These are phyloP conservation scores for Agriopis marginaria DNA, from an alignment of 2,888 invertebrate species.

Conservation along the genomic window DNA sequence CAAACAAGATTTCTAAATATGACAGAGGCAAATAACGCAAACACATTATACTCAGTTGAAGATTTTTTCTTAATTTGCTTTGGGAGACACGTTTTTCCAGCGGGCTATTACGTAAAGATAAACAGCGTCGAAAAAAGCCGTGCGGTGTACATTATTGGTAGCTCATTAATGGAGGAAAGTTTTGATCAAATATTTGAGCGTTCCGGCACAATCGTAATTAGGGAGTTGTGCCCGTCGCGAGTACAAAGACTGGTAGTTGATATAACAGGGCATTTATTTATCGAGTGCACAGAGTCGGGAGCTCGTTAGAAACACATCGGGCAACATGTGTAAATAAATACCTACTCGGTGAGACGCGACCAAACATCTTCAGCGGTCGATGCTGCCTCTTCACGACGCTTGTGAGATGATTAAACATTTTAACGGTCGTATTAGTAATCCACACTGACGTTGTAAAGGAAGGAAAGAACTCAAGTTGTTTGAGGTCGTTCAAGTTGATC, in stretches of 20 bases:
- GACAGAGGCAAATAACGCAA: constrained; percentile 66
- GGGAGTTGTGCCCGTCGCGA: constrained; percentile 60
- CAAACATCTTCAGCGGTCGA: constrained; percentile 75
- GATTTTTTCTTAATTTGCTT: constrained; percentile 66
- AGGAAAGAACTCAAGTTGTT: constrained; percentile 40
- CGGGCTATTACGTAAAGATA: constrained; percentile 68
- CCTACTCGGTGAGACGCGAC: constrained; percentile 57
- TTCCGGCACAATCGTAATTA: constrained; percentile 78
- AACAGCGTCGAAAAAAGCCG: constrained; percentile 66
- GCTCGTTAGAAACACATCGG: constrained; percentile 81
- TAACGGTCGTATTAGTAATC: constrained; percentile 47
- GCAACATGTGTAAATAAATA: constrained; percentile 82
- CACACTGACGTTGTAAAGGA: constrained; percentile 39
- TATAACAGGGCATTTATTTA: constrained; percentile 75
- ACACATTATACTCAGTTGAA: constrained; percentile 65
- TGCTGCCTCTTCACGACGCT: constrained; percentile 46
- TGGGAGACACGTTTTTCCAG: constrained; percentile 62
- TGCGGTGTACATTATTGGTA: constrained; percentile 74
- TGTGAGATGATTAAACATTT: constrained; percentile 51
- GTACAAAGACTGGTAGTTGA: constrained; percentile 82
- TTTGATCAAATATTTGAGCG: constrained; percentile 81
- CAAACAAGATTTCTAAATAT: constrained; percentile 72
- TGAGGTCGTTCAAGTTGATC: constrained; percentile 22
- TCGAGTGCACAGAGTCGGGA: constrained; percentile 61
- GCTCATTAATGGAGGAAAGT: constrained; percentile 84